These are phyloP conservation scores for Cnemophilus loriae DNA, from an alignment of 2,113 vertebrate genomes.

Conservation along the genomic window DNA sequence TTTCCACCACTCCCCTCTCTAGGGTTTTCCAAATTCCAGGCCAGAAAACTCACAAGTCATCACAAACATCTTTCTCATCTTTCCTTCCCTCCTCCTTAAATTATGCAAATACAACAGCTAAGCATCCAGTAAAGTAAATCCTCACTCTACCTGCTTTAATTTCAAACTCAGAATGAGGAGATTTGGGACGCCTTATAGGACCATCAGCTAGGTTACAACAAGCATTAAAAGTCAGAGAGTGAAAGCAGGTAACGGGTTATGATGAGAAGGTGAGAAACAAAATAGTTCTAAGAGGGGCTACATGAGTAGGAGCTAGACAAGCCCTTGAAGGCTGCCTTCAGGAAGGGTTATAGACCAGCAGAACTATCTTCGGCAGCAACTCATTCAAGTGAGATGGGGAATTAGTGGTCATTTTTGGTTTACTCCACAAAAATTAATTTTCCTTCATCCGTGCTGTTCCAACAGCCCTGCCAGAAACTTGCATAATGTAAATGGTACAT, in stretches of 20 bases:
- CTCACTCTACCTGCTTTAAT: neutral
- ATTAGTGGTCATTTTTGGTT: neutral
- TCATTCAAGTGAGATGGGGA: neutral
- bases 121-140: neutral
- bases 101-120: rapidly evolving
- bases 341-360: neutral
- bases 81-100: neutral
- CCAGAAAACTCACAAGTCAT: neutral
- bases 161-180: neutral
- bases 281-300: neutral
- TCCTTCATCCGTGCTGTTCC: neutral
- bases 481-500: rapidly evolving
- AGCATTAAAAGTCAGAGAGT: neutral
- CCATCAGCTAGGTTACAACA: neutral
- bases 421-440: neutral
- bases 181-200: neutral
- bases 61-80: neutral
- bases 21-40: neutral
- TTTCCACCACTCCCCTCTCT: neutral
- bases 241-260: neutral
- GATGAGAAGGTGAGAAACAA: neutral
- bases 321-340: neutral
- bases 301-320: neutral
- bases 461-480: neutral
- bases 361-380: neutral